Conservation (phyloP, 2,888 invertebrate genomes). For the Acanthosepion lycidas region DNA sequence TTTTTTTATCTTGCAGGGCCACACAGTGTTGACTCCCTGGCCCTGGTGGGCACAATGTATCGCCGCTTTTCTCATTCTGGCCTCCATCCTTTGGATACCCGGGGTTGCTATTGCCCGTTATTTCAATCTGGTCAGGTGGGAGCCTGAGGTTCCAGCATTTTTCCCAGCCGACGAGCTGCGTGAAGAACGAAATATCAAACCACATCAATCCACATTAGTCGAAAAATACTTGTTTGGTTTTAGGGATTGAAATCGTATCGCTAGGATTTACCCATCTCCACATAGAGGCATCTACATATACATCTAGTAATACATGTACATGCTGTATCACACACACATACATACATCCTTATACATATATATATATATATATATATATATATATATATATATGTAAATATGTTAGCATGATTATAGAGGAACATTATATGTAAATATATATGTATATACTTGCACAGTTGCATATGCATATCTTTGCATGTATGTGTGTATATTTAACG, state of each 20-base stretch:
- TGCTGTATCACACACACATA: not conserved
- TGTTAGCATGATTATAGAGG: not conserved
- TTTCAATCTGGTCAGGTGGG: constrained; percentile 56
- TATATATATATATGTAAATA: not conserved
- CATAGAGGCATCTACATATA: constrained; percentile 23
- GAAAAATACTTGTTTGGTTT: constrained; percentile 56
- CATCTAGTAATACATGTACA: not conserved
- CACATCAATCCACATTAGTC: constrained; percentile 52
- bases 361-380: not conserved
- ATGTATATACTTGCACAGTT: not conserved
- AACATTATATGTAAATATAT: not conserved
- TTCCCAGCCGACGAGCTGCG: constrained; percentile 63
- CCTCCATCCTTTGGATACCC: constrained; percentile 65
- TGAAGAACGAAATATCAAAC: constrained; percentile 57
- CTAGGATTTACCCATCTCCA: not conserved
- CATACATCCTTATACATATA: not conserved
- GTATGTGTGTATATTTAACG: not conserved
- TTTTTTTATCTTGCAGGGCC: constrained; percentile 55
- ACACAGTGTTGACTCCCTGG: constrained; percentile 56
- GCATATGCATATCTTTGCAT: not conserved
- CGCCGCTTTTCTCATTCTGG: constrained; percentile 61
- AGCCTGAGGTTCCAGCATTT: constrained; percentile 62
- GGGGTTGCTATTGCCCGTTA: constrained; percentile 60
- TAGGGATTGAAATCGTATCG: constrained; percentile 49
- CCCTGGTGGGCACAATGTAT: constrained; percentile 65